Base-by-base conservation (phyloP, 2,888 invertebrate species). In the Cantharis rustica region DNA sequence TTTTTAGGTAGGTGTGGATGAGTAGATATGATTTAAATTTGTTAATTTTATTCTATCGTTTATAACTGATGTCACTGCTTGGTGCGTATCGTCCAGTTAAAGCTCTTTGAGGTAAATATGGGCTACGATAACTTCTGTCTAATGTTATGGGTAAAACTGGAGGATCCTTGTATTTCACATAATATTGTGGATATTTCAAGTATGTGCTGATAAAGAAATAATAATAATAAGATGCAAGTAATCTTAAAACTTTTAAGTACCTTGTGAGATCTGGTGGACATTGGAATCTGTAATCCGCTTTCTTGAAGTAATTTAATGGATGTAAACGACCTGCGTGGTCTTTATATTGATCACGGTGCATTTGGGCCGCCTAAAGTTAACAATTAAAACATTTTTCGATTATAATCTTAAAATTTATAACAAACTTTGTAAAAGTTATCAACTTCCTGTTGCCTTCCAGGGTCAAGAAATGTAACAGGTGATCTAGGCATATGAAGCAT, bases 281-380 rank as follows among this genome's bases (percentile, higher is more conserved):
- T 83, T 92, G 91, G 84, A 89, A 92, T 80, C 84, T 83, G 81
- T 89, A 91, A 68, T 87, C 86, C 0, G 89, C 85, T 1, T 88
- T 87, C 78, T 88, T 89, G 85, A 93, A 93, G 84, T 90, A 93
- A 69, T 88, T 84, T 66, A 92, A 83, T 0, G 92, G 92, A 85
- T 93, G 92, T 77, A 91, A 82, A 1, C 89, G 88, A 72, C 90
- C 91, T 1, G 90, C 87, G 77, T 90, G 90, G 63, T 92, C 92
- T 85, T 90, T 90, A 83, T 92, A 92, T 83, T 91, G 92, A 82
- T 92, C 91, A 76, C 93, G 88, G 79, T 92, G 91, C 31, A 89
- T 86, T 84, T 92, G 93, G 77, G 90, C 89, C 23, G 89, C 89
- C 92, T 92, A 84, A 20, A 82, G 80, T 70, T n/a, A 47, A 47